Conservation (phyloP, 2,888 invertebrate genomes). For the Cetonia aurata region DNA sequence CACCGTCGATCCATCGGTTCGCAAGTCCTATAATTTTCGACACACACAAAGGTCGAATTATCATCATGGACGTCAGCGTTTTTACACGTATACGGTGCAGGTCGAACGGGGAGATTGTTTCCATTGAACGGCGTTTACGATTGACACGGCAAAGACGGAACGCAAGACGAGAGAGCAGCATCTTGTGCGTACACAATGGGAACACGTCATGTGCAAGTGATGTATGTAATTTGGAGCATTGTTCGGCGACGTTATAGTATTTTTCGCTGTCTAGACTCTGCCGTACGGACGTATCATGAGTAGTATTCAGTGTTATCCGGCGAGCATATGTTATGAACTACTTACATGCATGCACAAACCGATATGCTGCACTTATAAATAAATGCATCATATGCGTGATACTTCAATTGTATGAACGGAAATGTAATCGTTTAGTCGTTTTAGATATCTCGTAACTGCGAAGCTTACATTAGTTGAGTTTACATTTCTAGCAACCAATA, state of each 20-base stretch:
- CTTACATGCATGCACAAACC: no score
- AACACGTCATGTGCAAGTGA: conserved; percentile 37
- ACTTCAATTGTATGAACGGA: no score
- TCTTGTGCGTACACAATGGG: conserved; percentile 34
- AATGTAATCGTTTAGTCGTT: no score
- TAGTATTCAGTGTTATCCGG: conserved; percentile 15
- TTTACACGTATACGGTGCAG: background rate
- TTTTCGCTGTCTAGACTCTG: conserved; percentile 32
- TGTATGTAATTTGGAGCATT: conserved; percentile 41
- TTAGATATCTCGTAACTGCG: no score
- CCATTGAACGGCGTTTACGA: conserved; percentile 28
- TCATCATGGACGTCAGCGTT: conserved; percentile 30
- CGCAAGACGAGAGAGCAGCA: conserved; percentile 27
- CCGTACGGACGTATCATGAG: conserved; percentile 11
- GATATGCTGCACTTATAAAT: no score
- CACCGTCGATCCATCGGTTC: conserved; percentile 22
- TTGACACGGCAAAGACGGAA: conserved; percentile 12
- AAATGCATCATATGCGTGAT: no score
- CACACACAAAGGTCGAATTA: conserved; percentile 34
- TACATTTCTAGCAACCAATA: no score
- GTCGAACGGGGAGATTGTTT: conserved; percentile 26
- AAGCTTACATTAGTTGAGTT: no score
- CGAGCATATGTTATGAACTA: background rate
- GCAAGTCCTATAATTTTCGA: conserved; percentile 38
- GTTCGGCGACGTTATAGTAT: conserved; percentile 31